Percentiles rank a stretch among this genome's conserved stretches.
phyloP scores from a whole-genome alignment of 2,797 vertebrate species.

The Epinephelus malabaricus region DNA sequence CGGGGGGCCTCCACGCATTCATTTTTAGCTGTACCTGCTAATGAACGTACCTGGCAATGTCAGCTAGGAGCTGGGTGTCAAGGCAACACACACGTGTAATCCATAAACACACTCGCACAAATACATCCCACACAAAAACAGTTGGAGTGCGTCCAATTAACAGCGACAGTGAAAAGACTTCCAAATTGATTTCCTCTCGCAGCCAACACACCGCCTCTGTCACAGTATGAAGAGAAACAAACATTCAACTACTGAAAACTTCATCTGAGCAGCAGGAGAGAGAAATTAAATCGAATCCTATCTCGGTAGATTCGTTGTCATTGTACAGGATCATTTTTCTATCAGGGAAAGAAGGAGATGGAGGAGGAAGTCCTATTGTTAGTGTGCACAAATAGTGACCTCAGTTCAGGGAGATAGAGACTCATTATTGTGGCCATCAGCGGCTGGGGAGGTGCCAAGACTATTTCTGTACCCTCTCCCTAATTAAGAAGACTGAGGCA shows the following conservation, averaged over 20 bases:
- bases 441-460: constrained; percentile 4
- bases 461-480: constrained; percentile 49
- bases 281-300: constrained; percentile 22
- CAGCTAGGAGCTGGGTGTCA: constrained; percentile 42
- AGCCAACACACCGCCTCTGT: constrained; percentile 17
- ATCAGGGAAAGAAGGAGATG: constrained; percentile 17
- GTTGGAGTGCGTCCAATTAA: constrained; percentile 62
- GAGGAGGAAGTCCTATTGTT: constrained; percentile 27
- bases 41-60: constrained; percentile 58
- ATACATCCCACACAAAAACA: constrained; percentile 41
- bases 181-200: constrained; percentile 64
- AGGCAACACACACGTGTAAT: constrained; percentile 40
- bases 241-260: constrained; percentile 23
- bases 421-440: constrained; percentile 64
- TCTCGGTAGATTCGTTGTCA: constrained; percentile 7
- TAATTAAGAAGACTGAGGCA: constrained; percentile 58
- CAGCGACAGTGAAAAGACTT: constrained; percentile 49
- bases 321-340: constrained; percentile 8
- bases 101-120: constrained; percentile 34
- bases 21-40: constrained; percentile 64
- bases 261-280: constrained; percentile 27
- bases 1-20: constrained; percentile 23
- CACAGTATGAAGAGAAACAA: constrained; percentile 41
- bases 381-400: constrained; percentile 40
- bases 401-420: constrained; percentile 32